Evolutionary conservation across 2,113 vertebrate species (phyloP), one percentile per base, ranked within the genome.

Genomic region (Meriones unguiculatus): DNA sequence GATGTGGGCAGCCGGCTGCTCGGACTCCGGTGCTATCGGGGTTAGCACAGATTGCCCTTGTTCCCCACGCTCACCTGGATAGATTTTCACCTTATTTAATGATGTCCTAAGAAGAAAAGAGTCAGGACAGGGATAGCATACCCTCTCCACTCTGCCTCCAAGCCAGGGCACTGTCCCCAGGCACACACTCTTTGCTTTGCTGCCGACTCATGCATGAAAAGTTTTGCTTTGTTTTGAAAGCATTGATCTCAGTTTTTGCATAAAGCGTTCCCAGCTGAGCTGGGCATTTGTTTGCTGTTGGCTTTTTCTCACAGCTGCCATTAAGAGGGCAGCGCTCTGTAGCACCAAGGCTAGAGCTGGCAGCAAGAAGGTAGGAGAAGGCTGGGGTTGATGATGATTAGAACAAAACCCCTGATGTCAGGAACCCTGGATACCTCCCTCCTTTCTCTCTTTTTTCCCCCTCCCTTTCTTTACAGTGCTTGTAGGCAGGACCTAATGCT

Each of bases 301-400:
- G 13, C 57, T 64, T 93, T 87, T 89, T 54, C 95, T 88, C 11
- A 1, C 92, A 96, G 95, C 52, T 92, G 70, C 64, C 64, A 3
- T 18, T 38, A 1, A 20, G 72, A 67, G 76, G 85, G 12, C 75
- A 35, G 20, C 50, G 41, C 92, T 25, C 57, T 9, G 10, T 7
- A 3, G 11, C 20, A 20, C 85, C 6, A 84, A 64, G 14, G 76
- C 85, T 22, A 4, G 80, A 28, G 12, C 67, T n/a, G 62, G 57
- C 50, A 35, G 41, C n/a, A 30, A 25, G 57, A 35, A 52, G 77
- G 73, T 64, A 14, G 89, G 75, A 78, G 72, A 67, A 46, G 17
- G 25, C 59, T 46, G 14, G 3, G 28, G 57, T 28, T 0, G 4
- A 10, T 3, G 1, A 14, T 3, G 6, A 11, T 30, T 9, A 0